Percentiles rank a stretch among this genome's conserved stretches.
Conservation (phyloP, 2,888 invertebrate genomes). For the Parnassius smintheus region DNA sequence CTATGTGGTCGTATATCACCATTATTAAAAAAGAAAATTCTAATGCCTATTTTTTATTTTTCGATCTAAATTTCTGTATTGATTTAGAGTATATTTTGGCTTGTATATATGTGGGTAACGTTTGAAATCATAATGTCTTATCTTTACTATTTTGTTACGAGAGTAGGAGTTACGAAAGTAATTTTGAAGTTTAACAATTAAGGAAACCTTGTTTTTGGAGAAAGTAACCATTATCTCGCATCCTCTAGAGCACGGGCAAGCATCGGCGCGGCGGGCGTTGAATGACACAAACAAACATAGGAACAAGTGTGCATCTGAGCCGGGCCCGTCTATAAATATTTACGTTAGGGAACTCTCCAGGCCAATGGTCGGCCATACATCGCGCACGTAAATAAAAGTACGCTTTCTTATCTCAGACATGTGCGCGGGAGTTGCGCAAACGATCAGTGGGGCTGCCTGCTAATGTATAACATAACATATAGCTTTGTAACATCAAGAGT, state of each 20-base stretch:
- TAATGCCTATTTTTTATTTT: too few relatives aligned
- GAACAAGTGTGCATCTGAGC: constrained; percentile 68
- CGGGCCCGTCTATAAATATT: constrained; percentile 75
- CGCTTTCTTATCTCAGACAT: constrained; percentile 75
- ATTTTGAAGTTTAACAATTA: not conserved
- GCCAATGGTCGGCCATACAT: constrained; percentile 72
- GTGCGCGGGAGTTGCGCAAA: constrained; percentile 70
- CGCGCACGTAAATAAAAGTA: constrained; percentile 69
- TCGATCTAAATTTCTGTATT: too few relatives aligned
- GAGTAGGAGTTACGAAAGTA: too few relatives aligned
- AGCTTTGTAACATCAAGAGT: too few relatives aligned
- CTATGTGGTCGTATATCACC: too few relatives aligned
- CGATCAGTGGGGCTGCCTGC: constrained; percentile 30
- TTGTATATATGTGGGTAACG: too few relatives aligned
- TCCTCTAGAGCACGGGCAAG: constrained; percentile 2
- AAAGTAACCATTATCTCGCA: constrained; percentile 17
- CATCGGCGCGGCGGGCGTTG: constrained; percentile 45
- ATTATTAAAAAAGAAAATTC: too few relatives aligned
- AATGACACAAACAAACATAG: constrained; percentile 79
- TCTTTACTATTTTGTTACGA: too few relatives aligned
- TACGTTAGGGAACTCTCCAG: constrained; percentile 76
- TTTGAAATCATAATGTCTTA: too few relatives aligned
- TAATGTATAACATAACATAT: constrained; percentile 32
- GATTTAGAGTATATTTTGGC: too few relatives aligned
- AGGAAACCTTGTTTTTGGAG: constrained; percentile 21